Base-by-base conservation (phyloP, 2,797 vertebrate genomes). In the Sebastes dallii region DNA sequence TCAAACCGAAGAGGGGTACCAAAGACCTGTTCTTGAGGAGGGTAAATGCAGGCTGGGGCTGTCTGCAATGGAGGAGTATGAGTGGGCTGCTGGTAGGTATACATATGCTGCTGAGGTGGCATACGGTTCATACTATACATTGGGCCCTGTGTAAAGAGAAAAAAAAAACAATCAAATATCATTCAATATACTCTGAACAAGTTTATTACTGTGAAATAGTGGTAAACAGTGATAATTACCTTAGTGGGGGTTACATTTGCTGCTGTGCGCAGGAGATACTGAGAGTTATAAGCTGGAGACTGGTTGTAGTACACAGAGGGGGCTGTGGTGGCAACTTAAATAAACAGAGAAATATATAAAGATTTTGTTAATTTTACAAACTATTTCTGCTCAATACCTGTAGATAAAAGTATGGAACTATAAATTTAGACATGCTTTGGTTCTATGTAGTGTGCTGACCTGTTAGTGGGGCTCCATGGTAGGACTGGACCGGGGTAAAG, bases 171-270 rank as follows among this genome's bases (percentile, higher is more conserved):
- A 27, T 36, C 50, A 68, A 54, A 62, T 30, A 36, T 77, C 2
- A 76, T 11, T 79, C 0, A 65, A 16, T 34, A 25, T 22, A 69
- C 3, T 46, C 2, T 3, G 2, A 60, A 12, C 2, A 75, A 18
- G 11, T 67, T 29, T n/a, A 30, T 72, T 36, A 73, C 5, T 25
- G 12, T 69, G 46, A 68, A 72, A 4, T 10, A 9, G 2, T 32
- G 59, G 54, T 36, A 30, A 55, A 84, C 20, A 14, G n/a, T 58
- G 1, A 80, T 30, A 77, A 69, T 80, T 92, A 99, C 99, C 97
- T 99, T 99, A n/a, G 98, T 97, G 84, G 98, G 98, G 12, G 98
- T 99, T 80, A 97, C 96, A 88, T 97, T 99, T 83, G 97, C 95
- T 56, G 98, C 96, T 89, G 98, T 95, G 85, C 97, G 97, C 50